Base-by-base conservation (phyloP, 2,797 vertebrate species). In the Hybognathus amarus region DNA sequence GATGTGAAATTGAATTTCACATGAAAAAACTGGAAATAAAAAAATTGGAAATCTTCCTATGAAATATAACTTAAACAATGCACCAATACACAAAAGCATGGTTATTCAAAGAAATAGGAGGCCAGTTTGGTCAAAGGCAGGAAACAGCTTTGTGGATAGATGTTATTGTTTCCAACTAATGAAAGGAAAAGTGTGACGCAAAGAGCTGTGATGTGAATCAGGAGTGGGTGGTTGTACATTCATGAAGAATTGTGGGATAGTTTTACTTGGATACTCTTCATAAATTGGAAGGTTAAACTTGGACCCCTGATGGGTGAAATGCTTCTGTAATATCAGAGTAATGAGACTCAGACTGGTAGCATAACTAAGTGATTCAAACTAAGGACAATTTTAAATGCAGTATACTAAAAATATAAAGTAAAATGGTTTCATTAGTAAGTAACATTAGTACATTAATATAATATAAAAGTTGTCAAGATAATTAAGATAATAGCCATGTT, bases 131-230 rank as follows among this genome's bases (percentile, higher is more conserved):
- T 88, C 90, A 88, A 91, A 87, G 92, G 90, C 92, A 94, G 94
- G 94, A 95, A 95, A 94, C 89, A 91, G 87, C 88, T 95, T 94
- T 91, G 89, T 86, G 88, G 90, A 90, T 90, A 94, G 93, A 93
- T 95, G 94, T 93, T 90, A 95, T 96, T 95, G 94, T 95, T 95
- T 94, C 90, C 90, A 89, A 89, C 94, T 92, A 96, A 92, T 95
- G 92, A 95, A 96, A 96, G 95, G 95, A 95, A 95, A 95, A 94
- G 93, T 95, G 92, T 94, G 92, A 94, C 89, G 92, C 92, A 86
- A 90, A 91, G 89, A 86, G 71, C 89, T 93, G 91, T 93, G 94
- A 94, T 95, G 69, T 91, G 93, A 94, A 95, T 95, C 94, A n/a
- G 91, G 91, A 94, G 95, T 88, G 89, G 87, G 24, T 85, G 86